Evolutionary conservation across 2,888 invertebrate species (phyloP).

Genomic region (Microdon myrmicae): DNA sequence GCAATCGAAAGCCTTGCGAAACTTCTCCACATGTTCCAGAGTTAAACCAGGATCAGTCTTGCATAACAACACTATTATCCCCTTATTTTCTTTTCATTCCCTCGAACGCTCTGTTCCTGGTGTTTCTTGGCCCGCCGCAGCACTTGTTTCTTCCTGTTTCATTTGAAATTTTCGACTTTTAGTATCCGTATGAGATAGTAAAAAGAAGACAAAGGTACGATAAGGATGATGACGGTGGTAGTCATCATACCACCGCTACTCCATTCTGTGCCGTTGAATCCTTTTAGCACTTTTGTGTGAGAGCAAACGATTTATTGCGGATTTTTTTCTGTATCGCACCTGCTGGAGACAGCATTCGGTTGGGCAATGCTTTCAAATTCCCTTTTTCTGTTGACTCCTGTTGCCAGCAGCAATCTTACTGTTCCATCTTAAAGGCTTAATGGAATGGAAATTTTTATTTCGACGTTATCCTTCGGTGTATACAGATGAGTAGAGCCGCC

Average conservation of each 20-base stretch:
- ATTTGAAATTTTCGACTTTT: slow-evolving; percentile 48
- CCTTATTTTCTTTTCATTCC: slow-evolving; percentile 9
- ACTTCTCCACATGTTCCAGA: slow-evolving; percentile 48
- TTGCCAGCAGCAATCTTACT: slow-evolving; percentile 37
- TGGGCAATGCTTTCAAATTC: too few species aligned
- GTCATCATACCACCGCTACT: neutral
- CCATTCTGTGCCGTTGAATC: slow-evolving; percentile 29
- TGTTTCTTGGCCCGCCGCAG: slow-evolving; percentile 6
- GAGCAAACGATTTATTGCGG: slow-evolving; percentile 46
- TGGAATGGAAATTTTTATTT: slow-evolving; percentile 47
- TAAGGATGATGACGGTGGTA: slow-evolving; percentile 12
- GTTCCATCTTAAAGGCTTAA: slow-evolving; percentile 47
- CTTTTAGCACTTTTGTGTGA: slow-evolving; percentile 45
- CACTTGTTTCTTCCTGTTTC: slow-evolving; percentile 26
- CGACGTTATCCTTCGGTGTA: slow-evolving; percentile 25
- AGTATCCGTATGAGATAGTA: slow-evolving; percentile 20
- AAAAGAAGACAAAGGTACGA: slow-evolving; percentile 36
- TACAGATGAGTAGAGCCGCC: too few species aligned
- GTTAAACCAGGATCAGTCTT: slow-evolving; percentile 52
- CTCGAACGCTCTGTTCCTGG: neutral
- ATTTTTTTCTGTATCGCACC: slow-evolving; percentile 50
- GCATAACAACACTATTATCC: slow-evolving; percentile 52
- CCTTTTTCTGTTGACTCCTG: too few species aligned
- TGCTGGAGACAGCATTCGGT: slow-evolving; percentile 47
- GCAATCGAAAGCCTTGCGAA: slow-evolving; percentile 21